These are phyloP conservation scores for Bufo gargarizans DNA, from an alignment of 2,113 vertebrate species.

Conservation along the genomic window DNA sequence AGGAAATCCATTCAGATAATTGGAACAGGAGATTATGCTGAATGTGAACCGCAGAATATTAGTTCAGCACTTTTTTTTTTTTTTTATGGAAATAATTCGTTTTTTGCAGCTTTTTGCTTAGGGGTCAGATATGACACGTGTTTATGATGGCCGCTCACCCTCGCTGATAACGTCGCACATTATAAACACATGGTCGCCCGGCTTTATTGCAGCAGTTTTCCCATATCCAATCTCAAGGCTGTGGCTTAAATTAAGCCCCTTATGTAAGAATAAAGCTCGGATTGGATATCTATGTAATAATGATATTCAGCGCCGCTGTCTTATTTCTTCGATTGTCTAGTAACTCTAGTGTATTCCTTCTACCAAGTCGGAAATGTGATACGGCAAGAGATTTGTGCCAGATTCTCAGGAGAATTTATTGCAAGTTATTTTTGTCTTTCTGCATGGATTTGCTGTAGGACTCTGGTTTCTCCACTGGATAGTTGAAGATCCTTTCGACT, in stretches of 20 bases:
- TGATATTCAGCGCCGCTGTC: constrained; percentile 30
- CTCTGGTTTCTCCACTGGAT: not conserved
- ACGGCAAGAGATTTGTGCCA: not conserved
- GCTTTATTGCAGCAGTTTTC: constrained; percentile 15
- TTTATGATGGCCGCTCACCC: not conserved
- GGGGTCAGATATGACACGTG: not conserved
- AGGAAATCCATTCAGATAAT: constrained; percentile 23
- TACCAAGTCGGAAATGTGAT: not conserved
- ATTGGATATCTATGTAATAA: constrained; percentile 42
- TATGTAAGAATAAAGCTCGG: constrained; percentile 43
- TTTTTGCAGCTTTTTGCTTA: not conserved
- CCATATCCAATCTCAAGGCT: constrained; percentile 32
- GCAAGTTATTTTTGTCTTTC: constrained; percentile 10
- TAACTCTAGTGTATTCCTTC: not conserved
- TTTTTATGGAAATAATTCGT: not conserved
- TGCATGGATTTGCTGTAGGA: not conserved
- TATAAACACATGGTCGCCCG: not conserved
- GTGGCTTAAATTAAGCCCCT: constrained; percentile 45
- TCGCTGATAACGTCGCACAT: not conserved
- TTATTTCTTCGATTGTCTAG: constrained; percentile 25
- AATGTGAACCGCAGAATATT: not conserved
- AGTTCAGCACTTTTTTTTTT: not conserved
- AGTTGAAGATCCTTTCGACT: not conserved
- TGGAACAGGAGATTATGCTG: constrained; percentile 27
- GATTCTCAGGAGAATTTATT: constrained; percentile 31